phyloP scores from a whole-genome alignment of 2,888 invertebrate genomes.

The Pristionchus fissidentatus region DNA sequence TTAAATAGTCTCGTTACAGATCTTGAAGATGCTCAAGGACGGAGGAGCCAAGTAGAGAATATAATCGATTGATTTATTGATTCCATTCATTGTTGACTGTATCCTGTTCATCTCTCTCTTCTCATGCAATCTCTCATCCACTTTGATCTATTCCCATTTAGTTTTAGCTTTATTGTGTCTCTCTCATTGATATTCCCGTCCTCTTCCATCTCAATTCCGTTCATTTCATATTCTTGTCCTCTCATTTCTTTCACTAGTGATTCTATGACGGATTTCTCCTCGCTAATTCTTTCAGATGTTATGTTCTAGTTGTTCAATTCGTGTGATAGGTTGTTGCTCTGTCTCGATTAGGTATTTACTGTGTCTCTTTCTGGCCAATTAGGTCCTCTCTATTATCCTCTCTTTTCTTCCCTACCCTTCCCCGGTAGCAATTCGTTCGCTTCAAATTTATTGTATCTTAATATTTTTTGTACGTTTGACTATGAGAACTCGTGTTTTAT shows the following conservation, averaged over 20 bases:
- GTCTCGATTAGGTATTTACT: too few relatives aligned
- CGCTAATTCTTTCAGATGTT: slow-evolving; percentile 15
- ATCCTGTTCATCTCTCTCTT: neutral
- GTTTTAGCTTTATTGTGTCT: neutral
- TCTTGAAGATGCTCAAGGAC: slow-evolving; percentile 27
- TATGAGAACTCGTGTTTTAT: too few relatives aligned
- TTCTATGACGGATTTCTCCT: slow-evolving; percentile 30
- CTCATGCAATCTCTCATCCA: neutral
- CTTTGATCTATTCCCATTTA: neutral
- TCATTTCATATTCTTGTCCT: slow-evolving; percentile 8
- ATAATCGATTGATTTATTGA: neutral
- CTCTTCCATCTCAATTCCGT: neutral
- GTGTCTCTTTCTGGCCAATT: neutral
- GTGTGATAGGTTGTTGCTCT: neutral
- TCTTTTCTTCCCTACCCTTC: neutral
- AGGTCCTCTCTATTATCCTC: neutral
- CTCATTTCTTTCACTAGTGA: neutral
- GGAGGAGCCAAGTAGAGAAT: slow-evolving; percentile 33
- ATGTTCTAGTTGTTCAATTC: slow-evolving; percentile 14
- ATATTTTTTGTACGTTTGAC: neutral
- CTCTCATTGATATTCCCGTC: neutral
- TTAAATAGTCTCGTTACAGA: neutral
- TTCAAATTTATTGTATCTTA: neutral
- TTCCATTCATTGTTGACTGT: neutral
- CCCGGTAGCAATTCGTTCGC: neutral